Base-by-base conservation (phyloP, 2,888 invertebrate species). In the Ochlodes sylvanus region DNA sequence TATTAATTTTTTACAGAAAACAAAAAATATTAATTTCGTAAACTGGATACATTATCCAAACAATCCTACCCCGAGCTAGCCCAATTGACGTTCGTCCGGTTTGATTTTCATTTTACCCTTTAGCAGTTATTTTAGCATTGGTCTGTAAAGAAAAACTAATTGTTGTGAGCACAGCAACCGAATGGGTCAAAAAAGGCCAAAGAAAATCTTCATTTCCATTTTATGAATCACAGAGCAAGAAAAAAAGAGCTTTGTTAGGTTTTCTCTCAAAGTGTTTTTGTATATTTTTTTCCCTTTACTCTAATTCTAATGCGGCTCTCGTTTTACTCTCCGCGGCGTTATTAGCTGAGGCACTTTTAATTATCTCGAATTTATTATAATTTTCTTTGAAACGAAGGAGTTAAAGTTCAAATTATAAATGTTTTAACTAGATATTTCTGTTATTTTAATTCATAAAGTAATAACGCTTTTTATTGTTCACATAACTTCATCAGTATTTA, bases 301-400 rank as follows among this genome's bases (percentile, higher is more conserved):
- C 44, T 34, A 67, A 67, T 67, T 67, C 61, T 60, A 66, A 55
- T 55, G 32, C 67, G 27, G 44, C 44, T 52, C 52, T 41, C 54
- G 42, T 67, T 67, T 58, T 47, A 15, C 21, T 55, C 41, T 19
- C 65, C 19, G 14, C 21, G 14, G 42, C 60, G 17, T 66, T 60
- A 54, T 66, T 66, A 61, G 55, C 44, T 61, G 14, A 61, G 58
- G 61, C 61, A 47, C 60, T 67, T 61, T 32, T 67, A 67, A 67
- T 67, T 67, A 67, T 54, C 44, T 19, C 55, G 55, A 67, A 67
- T 67, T 67, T 55, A 67, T 65, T 65, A 54, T 44, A 60, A 66
- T 61, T 55, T 67, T 55, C 42, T 19, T 54, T 61, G 32, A 32
- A 54, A 54, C n/a, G 32, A 54, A 32, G n/a, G 7, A 32, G 21